These are phyloP conservation scores for Uropetala carovei DNA, from an alignment of 2,888 invertebrate species.

Conservation along the genomic window DNA sequence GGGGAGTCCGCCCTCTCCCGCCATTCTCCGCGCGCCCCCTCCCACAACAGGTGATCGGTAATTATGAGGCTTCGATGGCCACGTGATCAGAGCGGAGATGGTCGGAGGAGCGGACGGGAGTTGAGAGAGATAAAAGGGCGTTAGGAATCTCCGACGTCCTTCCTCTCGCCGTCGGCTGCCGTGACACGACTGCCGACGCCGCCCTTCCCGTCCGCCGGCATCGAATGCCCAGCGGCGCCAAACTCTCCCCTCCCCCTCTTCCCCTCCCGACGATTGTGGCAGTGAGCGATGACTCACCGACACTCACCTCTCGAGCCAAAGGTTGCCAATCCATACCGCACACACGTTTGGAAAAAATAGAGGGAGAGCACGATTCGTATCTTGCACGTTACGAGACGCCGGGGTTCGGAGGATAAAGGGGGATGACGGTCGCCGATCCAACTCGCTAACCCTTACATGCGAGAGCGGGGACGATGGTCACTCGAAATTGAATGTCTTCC, in stretches of 20 bases:
- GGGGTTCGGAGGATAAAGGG: background rate
- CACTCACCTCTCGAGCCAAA: slow-evolving; percentile 37
- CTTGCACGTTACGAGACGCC: background rate
- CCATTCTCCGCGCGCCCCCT: background rate
- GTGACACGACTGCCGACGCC: slow-evolving; percentile 51
- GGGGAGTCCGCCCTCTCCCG: background rate
- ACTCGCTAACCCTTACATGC: too few species aligned
- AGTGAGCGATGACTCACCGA: slow-evolving; percentile 61
- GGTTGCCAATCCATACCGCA: slow-evolving; percentile 62
- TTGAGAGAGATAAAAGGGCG: background rate
- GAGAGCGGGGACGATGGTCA: too few species aligned
- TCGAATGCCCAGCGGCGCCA: slow-evolving; percentile 60
- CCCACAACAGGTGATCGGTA: slow-evolving; percentile 63
- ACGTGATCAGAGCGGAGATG: slow-evolving; percentile 48
- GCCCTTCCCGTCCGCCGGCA: slow-evolving; percentile 31
- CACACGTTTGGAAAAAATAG: background rate
- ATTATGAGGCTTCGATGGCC: slow-evolving; percentile 64
- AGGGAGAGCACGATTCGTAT: background rate
- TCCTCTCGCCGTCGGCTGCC: slow-evolving; percentile 40
- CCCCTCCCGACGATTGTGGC: slow-evolving; percentile 58
- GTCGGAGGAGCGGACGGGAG: background rate
- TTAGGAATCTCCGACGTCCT: background rate
- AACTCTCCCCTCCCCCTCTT: slow-evolving; percentile 15
- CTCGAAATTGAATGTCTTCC: too few species aligned
- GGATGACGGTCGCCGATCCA: too few species aligned